These are phyloP conservation scores for Aegithalos caudatus DNA, from an alignment of 2,113 vertebrate species.

Conservation along the genomic window DNA sequence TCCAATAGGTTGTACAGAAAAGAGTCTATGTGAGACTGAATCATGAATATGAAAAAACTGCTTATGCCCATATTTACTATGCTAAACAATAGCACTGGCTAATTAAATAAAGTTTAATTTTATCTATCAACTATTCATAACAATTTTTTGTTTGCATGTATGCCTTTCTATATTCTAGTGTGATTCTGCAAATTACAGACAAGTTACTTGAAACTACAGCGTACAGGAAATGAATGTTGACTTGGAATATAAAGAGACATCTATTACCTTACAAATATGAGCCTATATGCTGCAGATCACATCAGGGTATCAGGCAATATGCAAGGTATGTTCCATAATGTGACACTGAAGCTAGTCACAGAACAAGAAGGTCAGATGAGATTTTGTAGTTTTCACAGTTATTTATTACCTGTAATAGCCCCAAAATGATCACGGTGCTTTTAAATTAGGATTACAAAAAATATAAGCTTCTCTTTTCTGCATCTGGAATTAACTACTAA, in stretches of 20 bases:
- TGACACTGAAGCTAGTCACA: not conserved
- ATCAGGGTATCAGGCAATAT: not conserved
- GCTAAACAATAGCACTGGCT: not conserved
- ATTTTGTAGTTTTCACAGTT: not conserved
- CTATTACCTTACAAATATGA: not conserved
- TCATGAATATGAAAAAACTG: not conserved
- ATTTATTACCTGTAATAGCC: not conserved
- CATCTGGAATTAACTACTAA: not conserved
- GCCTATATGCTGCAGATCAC: not conserved
- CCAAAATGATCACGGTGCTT: not conserved
- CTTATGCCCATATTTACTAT: not conserved
- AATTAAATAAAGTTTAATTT: not conserved
- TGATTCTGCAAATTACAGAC: not conserved
- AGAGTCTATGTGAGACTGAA: not conserved
- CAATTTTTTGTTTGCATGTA: not conserved
- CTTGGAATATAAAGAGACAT: not conserved
- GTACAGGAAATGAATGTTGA: not conserved
- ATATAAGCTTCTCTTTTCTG: not conserved
- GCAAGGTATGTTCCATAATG: not conserved
- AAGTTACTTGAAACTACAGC: not conserved
- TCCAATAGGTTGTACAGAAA: not conserved
- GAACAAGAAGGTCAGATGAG: not conserved
- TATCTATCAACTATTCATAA: not conserved
- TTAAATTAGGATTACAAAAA: not conserved
- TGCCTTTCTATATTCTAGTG: not conserved